phyloP scores from a whole-genome alignment of 2,797 vertebrate species.

The Eulemur mongoz region DNA sequence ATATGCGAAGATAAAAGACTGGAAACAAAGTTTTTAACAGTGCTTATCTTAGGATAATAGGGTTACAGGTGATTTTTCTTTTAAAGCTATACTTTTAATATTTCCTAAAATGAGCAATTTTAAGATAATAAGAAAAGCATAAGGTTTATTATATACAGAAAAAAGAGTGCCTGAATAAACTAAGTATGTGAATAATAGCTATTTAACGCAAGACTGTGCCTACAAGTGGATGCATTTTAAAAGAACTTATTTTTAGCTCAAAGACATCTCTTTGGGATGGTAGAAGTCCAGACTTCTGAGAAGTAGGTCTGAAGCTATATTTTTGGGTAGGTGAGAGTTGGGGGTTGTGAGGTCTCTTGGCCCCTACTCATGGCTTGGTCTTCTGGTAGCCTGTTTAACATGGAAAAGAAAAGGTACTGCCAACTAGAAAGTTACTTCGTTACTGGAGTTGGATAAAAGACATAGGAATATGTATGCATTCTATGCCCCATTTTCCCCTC shows the following conservation, averaged over 20 bases:
- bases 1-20: conserved; percentile 4
- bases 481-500: background rate
- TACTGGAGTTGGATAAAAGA: background rate
- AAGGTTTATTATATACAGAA: background rate
- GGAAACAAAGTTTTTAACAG: background rate
- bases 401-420: background rate
- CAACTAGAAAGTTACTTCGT: background rate
- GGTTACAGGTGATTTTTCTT: conserved; percentile 34
- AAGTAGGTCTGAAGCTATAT: background rate
- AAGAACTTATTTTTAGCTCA: conserved; percentile 25
- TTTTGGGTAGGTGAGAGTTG: background rate
- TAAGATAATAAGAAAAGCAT: background rate
- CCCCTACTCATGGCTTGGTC: background rate
- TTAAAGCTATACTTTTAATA: conserved; percentile 12
- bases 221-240: background rate
- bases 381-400: background rate
- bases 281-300: background rate
- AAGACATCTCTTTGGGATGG: background rate
- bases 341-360: background rate
- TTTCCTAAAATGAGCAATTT: conserved; percentile 54
- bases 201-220: background rate
- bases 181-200: background rate
- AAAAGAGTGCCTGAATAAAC: background rate
- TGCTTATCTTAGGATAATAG: background rate
- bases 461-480: background rate